Base-by-base conservation (phyloP, 2,113 vertebrate genomes). In the Psilopogon haemacephalus region DNA sequence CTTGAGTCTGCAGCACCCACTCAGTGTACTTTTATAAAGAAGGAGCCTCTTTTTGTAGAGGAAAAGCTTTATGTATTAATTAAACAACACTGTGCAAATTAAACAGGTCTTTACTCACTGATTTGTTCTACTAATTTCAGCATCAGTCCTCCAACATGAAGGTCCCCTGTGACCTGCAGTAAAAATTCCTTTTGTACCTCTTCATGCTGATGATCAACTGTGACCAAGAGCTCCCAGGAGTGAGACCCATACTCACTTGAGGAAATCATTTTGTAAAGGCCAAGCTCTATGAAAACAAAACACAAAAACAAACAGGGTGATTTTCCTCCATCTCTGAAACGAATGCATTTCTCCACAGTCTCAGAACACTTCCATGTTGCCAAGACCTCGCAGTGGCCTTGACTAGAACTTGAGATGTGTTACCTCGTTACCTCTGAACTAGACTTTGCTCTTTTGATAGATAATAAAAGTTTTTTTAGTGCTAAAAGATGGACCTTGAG, bases 141-240 rank as follows among this genome's bases (percentile, higher is more conserved):
- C 98, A 99, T 99, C 95, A 99, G 96, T 78, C 99, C 99, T 60
- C 99, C 99, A 19, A 99, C 77, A 68, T 99, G 99, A 92, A 99
- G 98, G 91, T 99, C 98, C 64, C 99, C 99, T 5, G 98, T 98
- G 80, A 99, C 99, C 65, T 77, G 96, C 68, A 99, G 94, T 2
- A 70, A 95, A 70, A 98, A 75, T 15, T 95, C 97, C 89, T 97
- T 98, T 77, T 89, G 70, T 77, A 98, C 91, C 4, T 95, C 97
- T 77, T 97, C 97, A 21, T 93, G 76, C 12, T 97, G 98, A 79
- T 98, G 98, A 92, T 99, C 99, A 75, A 99, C 97, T 42, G 71
- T 97, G 62, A 99, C 93, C 11, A 83, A 35, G n/a, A 99, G 98
- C 71, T 98, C 98, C 99, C 99, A 99, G 12, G 98, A 98, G n/a